These are phyloP conservation scores for Penaeus indicus DNA, from an alignment of 1,140 invertebrate species.

Conservation along the genomic window DNA sequence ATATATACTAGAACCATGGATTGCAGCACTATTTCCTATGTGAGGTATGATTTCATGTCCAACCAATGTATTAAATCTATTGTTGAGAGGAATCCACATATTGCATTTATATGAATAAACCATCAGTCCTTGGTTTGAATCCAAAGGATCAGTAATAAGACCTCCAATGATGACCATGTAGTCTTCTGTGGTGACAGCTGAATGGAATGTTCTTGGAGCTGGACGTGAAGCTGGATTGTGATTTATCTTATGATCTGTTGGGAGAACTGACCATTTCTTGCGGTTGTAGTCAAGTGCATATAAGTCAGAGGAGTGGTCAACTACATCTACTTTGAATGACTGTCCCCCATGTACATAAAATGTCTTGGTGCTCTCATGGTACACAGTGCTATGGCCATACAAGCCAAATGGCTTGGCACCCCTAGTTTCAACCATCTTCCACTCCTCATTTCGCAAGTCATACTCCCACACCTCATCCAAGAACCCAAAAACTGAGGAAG, in stretches of 20 bases:
- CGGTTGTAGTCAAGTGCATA: constrained; percentile 84
- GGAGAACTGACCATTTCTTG: constrained; percentile 82
- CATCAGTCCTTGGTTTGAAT: constrained; percentile 81
- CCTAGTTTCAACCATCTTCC: constrained; percentile 78
- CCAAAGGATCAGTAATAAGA: constrained; percentile 76
- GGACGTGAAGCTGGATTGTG: constrained; percentile 73
- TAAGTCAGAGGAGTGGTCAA: constrained; percentile 80
- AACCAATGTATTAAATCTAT: constrained; percentile 63
- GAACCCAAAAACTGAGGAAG: constrained; percentile 84
- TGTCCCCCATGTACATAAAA: constrained; percentile 94
- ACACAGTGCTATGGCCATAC: constrained; percentile 92
- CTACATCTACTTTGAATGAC: constrained; percentile 80
- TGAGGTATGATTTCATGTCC: constrained; percentile 61
- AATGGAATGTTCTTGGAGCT: constrained; percentile 86
- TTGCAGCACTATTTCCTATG: constrained; percentile 45
- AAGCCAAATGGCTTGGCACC: constrained; percentile 85
- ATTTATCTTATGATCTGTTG: constrained; percentile 76
- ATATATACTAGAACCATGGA: constrained; percentile 77
- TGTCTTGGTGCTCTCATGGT: constrained; percentile 83
- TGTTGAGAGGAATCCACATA: constrained; percentile 79
- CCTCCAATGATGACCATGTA: constrained; percentile 94
- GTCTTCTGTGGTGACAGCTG: constrained; percentile 87
- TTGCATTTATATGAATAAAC: constrained; percentile 93
- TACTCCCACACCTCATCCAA: constrained; percentile 86
- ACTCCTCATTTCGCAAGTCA: constrained; percentile 80